These are phyloP conservation scores for Himalopsyche tibetana DNA, from an alignment of 2,888 invertebrate species.

Conservation along the genomic window DNA sequence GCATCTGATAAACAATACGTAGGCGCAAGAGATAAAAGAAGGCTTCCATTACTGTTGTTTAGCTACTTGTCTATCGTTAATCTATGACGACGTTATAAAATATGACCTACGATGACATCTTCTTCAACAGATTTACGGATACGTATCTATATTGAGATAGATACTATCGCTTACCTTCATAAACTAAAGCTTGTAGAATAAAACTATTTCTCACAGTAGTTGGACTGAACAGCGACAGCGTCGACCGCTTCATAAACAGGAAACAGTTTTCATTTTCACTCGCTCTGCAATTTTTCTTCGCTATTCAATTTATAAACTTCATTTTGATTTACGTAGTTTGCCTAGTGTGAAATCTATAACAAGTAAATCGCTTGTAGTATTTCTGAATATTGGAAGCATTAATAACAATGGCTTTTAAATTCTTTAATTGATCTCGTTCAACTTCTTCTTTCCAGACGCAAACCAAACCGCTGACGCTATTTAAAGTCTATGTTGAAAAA, in stretches of 20 bases:
- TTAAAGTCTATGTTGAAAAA: too few species aligned
- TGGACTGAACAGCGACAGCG: not conserved
- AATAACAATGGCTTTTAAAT: too few species aligned
- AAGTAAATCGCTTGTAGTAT: too few species aligned
- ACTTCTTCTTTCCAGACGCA: too few species aligned
- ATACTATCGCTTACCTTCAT: not conserved
- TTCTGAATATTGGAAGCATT: too few species aligned
- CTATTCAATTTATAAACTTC: too few species aligned
- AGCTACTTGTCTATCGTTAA: conserved; percentile 37
- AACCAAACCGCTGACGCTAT: too few species aligned
- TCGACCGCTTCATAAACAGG: conserved; percentile 16
- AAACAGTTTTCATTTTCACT: not conserved
- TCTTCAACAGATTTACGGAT: conserved; percentile 38
- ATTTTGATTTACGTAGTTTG: too few species aligned
- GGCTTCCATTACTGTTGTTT: conserved; percentile 37
- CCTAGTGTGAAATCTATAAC: too few species aligned
- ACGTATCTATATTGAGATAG: conserved; percentile 40
- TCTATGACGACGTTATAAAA: conserved; percentile 42
- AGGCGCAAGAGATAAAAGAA: conserved; percentile 4
- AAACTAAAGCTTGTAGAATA: not conserved
- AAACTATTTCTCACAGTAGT: conserved; percentile 9
- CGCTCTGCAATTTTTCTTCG: too few species aligned
- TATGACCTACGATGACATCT: conserved; percentile 43
- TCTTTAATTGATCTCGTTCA: too few species aligned
- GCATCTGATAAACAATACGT: conserved; percentile 43